Percentiles rank a stretch among this genome's conserved stretches.
Evolutionary conservation across 2,888 invertebrate species (phyloP).

Genomic region (Dynastes hyllus): DNA sequence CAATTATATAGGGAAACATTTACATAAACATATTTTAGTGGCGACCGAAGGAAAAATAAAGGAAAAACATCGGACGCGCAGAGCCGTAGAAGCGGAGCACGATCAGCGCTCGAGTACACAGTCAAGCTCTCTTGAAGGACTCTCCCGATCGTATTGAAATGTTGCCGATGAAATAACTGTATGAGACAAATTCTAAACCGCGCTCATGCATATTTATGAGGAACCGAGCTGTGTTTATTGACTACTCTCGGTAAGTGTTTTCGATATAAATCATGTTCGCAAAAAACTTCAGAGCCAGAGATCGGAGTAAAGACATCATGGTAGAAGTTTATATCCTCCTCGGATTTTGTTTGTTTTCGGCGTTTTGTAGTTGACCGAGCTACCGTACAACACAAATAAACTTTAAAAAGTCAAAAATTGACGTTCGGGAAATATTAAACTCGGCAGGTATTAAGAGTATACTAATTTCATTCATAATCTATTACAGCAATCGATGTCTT

Average conservation of each 20-base stretch:
- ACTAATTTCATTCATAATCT: too few relatives aligned
- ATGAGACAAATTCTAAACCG: slow-evolving; percentile 45
- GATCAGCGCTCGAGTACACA: too few relatives aligned
- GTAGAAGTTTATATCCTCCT: slow-evolving; percentile 20
- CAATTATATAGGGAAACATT: slow-evolving; percentile 51
- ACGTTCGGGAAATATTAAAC: too few relatives aligned
- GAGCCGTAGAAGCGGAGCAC: slow-evolving; percentile 31
- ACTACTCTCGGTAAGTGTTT: slow-evolving; percentile 43
- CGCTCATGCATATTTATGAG: slow-evolving; percentile 43
- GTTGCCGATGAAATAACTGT: slow-evolving; percentile 46
- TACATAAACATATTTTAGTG: slow-evolving; percentile 49
- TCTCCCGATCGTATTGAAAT: slow-evolving; percentile 38
- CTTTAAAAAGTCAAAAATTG: too few relatives aligned
- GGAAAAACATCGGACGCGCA: slow-evolving; percentile 38
- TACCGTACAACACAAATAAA: background rate
- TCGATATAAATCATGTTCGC: slow-evolving; percentile 40
- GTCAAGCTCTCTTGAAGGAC: background rate
- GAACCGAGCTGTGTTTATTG: slow-evolving; percentile 39
- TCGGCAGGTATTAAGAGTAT: too few relatives aligned
- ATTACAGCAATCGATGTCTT: too few relatives aligned
- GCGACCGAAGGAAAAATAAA: slow-evolving; percentile 42
- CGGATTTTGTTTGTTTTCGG: slow-evolving; percentile 8
- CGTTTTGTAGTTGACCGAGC: background rate
- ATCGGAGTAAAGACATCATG: slow-evolving; percentile 33
- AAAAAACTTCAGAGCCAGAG: slow-evolving; percentile 21